A percentile compares a stretch with the other conserved stretches of the same genome.
Evolutionary conservation across 2,113 vertebrate species (phyloP).

Genomic region (Microtus montanus): DNA sequence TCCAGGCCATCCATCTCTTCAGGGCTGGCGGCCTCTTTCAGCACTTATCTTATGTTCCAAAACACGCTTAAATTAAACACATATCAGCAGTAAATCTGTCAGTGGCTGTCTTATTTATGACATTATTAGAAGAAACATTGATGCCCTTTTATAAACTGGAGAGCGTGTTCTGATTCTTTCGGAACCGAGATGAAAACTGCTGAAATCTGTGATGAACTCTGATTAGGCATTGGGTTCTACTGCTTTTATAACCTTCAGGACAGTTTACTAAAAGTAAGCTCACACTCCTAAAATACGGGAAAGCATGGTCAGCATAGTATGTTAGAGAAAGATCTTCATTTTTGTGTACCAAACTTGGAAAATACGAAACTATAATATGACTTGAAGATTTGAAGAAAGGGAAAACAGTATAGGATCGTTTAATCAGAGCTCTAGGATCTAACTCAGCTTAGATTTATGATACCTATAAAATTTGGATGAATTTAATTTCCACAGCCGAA

Average conservation of each 20-base stretch:
- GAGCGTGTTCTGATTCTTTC: constrained; percentile 43
- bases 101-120: constrained; percentile 67
- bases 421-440: background rate
- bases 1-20: constrained; percentile 60
- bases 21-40: constrained; percentile 63
- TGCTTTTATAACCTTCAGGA: background rate
- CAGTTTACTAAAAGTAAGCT: background rate
- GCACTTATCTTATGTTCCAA: constrained; percentile 59
- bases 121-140: constrained; percentile 34
- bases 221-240: background rate
- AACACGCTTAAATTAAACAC: constrained; percentile 77
- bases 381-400: background rate
- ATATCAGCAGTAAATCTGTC: constrained; percentile 73
- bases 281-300: background rate
- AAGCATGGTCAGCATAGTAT: background rate
- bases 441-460: background rate
- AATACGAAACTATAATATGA: background rate
- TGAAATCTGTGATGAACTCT: constrained; percentile 19
- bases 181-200: constrained; percentile 55
- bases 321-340: background rate
- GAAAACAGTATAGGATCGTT: background rate
- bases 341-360: background rate
- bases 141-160: constrained; percentile 55
- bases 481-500: constrained; percentile 8
- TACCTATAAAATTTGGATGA: background rate